A percentile compares a stretch with the other conserved stretches of the same genome.
These are phyloP conservation scores for Eunapius fragilis DNA, from an alignment of 37 sponge, comb jelly and placozoan species.

Conservation along the genomic window DNA sequence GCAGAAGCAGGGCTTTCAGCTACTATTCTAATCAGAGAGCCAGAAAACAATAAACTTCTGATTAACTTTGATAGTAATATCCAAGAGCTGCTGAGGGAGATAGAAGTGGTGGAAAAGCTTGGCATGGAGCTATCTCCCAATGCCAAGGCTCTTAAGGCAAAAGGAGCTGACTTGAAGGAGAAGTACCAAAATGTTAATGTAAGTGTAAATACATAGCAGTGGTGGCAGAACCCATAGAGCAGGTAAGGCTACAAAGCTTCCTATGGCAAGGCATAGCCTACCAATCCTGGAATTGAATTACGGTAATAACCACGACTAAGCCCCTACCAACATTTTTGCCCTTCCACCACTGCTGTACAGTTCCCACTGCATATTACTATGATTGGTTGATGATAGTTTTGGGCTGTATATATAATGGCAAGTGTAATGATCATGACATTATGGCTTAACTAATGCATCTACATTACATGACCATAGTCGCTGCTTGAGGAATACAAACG, in stretches of 20 bases:
- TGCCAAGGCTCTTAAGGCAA: background rate
- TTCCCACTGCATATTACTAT: background rate
- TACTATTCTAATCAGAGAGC: conserved; percentile 87
- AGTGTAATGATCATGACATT: too few relatives aligned
- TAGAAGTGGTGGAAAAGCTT: conserved; percentile 68
- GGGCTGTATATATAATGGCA: too few relatives aligned
- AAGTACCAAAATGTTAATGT: conserved; percentile 11
- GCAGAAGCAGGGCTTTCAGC: conserved; percentile 70
- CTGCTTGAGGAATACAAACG: conserved; percentile 71
- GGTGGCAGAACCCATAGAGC: too few relatives aligned
- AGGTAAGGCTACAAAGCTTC: too few relatives aligned
- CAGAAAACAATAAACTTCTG: conserved; percentile 62
- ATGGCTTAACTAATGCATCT: background rate
- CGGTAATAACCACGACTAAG: too few relatives aligned
- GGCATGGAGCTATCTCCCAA: conserved; percentile 65
- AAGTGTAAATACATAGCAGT: too few relatives aligned
- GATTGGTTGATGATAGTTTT: too few relatives aligned
- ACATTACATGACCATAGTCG: conserved; percentile 23
- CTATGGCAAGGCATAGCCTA: too few relatives aligned
- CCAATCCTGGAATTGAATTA: too few relatives aligned
- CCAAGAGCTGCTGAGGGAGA: conserved; percentile 80
- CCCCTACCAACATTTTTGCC: too few relatives aligned
- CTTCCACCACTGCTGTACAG: too few relatives aligned
- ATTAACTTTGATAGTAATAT: conserved; percentile 95
- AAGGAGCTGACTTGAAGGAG: conserved; percentile 10